Percentiles rank a stretch among this genome's conserved stretches.
Conservation (phyloP, 2,888 invertebrate species). For the Portevinia maculata region DNA sequence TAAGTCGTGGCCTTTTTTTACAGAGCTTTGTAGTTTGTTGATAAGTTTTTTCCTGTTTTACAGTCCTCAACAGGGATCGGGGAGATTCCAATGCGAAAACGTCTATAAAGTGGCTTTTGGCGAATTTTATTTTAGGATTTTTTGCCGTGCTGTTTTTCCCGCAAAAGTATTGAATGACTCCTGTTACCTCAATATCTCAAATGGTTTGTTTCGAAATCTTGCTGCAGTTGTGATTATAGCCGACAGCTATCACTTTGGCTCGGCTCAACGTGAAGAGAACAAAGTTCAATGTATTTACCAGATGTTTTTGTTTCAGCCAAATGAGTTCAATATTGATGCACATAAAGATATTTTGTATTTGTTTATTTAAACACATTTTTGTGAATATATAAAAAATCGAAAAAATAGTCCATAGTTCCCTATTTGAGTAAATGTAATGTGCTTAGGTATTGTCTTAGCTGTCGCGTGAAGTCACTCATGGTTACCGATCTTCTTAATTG, state of each 20-base stretch:
- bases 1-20: constrained; percentile 13
- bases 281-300: constrained; percentile 17
- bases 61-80: neutral
- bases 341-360: too few species aligned
- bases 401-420: too few species aligned
- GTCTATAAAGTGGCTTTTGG: constrained; percentile 46
- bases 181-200: neutral
- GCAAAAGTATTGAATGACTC: neutral
- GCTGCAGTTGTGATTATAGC: constrained; percentile 14
- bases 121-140: constrained; percentile 23
- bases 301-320: neutral
- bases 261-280: neutral
- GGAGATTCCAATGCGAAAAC: constrained; percentile 31
- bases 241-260: constrained; percentile 2
- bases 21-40: constrained; percentile 16
- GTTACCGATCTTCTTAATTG: too few species aligned
- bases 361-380: too few species aligned
- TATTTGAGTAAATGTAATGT: too few species aligned
- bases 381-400: too few species aligned
- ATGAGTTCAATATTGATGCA: constrained; percentile 1
- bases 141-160: constrained; percentile 8
- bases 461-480: too few species aligned
- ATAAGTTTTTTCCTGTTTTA: constrained; percentile 22
- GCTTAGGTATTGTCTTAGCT: too few species aligned
- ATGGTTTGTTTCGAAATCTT: constrained; percentile 1